Evolutionary conservation across 1,140 invertebrate species (phyloP), one percentile per base, ranked within the genome.

Genomic region (Drosophila saltans): DNA sequence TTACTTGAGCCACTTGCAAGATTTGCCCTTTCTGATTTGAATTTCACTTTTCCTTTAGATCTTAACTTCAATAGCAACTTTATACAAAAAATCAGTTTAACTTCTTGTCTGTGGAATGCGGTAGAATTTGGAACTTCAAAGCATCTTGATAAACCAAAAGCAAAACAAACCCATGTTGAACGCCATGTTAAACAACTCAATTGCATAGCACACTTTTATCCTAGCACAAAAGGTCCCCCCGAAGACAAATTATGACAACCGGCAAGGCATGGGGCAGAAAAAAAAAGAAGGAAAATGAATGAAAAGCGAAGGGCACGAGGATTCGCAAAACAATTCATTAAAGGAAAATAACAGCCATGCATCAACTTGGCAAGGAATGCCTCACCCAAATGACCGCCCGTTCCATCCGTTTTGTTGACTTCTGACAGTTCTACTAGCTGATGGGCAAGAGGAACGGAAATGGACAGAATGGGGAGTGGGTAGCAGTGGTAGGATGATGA

Each of bases 121-220:
- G 7, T 10, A 26, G 24, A 24, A 52, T 52, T 52, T 2, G 43
- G 56, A 60, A 72, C 65, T 63, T 78, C 71, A 61, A 78, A 72
- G 59, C 62, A 45, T 40, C 52, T 43, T 64, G 26, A 24, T 64
- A 62, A 68, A 56, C 40, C 8, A 11, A 40, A 52, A 36, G 36
- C 56, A 55, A 52, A 60, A 45, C 40, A 52, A 57, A 86, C 69
- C 83, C 57, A 89, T 86, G 83, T 86, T 65, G 65, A 76, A 77
- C 69, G 84, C 76, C 84, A 89, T 86, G 83, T 86, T 86, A 64
- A 83, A 86, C 83, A 86, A 86, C 80, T 83, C 83, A 77, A 86
- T 86, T 82, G 83, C 80, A 81, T 62, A 64, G 80, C 66, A 55
- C 69, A 76, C 65, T 81, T 81, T 70, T 75, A 63, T 81, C 66